These are phyloP conservation scores for Pardosa pseudoannulata DNA, from an alignment of 2,888 invertebrate species.

Conservation along the genomic window DNA sequence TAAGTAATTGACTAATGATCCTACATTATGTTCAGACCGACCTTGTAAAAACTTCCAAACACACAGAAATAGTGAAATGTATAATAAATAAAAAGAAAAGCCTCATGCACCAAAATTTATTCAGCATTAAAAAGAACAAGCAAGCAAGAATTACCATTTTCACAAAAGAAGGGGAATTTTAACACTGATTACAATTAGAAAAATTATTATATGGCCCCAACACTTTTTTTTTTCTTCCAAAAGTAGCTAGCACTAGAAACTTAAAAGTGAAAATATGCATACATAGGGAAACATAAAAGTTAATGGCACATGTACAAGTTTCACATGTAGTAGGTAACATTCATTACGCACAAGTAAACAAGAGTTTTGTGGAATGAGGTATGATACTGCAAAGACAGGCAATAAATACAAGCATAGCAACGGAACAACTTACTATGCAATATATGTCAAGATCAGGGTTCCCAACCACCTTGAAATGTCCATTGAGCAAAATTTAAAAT, in stretches of 20 bases:
- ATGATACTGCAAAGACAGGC: not conserved
- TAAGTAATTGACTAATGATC: too few species aligned
- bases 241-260: constrained; percentile 46
- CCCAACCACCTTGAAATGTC: constrained; percentile 23
- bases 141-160: constrained; percentile 36
- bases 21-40: too few species aligned
- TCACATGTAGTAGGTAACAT: constrained; percentile 29
- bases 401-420: constrained; percentile 13
- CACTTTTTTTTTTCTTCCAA: constrained; percentile 33
- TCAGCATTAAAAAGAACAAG: constrained; percentile 63
- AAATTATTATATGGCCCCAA: constrained; percentile 49
- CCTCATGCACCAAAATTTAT: constrained; percentile 68
- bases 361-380: constrained; percentile 47
- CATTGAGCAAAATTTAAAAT: constrained; percentile 41
- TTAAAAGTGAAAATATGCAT: constrained; percentile 24
- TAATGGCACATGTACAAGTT: constrained; percentile 56
- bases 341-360: constrained; percentile 19
- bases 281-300: not conserved
- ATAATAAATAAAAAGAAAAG: constrained; percentile 17
- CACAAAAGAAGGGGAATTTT: constrained; percentile 40
- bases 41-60: too few species aligned
- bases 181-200: constrained; percentile 38
- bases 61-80: too few species aligned
- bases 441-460: constrained; percentile 24
- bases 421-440: not conserved